Base-by-base conservation (phyloP, 1,140 invertebrate species). In the Megathymus violae region DNA sequence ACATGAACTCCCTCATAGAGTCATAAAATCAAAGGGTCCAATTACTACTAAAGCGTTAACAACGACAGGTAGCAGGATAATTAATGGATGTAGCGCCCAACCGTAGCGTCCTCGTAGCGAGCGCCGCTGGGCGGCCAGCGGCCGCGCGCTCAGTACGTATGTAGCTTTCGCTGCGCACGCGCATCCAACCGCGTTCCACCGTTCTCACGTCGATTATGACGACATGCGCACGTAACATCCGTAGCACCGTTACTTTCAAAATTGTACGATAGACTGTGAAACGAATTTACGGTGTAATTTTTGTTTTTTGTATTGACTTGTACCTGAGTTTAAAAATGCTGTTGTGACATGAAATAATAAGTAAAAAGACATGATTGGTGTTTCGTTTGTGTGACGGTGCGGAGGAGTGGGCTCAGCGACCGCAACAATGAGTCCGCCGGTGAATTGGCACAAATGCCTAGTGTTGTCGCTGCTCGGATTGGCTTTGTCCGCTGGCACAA, bases 401-500 rank as follows among this genome's bases (percentile, higher is more conserved):
- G 63, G 62, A 54, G 64, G 69, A 72, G 73, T 72, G 70, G 66
- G 51, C 54, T 61, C 59, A 62, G 67, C 71, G 65, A 71, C 76
- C 64, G 50, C 50, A 75, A 89, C 85, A 89, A 88, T 88, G 88
- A 84, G 74, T 72, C 68, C 71, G 78, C 79, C 82, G 74, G 74
- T 76, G 83, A 89, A 88, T 88, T 88, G 85, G 84, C 88, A 85
- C 82, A 88, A 88, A 88, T 90, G 88, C 83, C 80, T 88, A 80
- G 83, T 88, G 85, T 79, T 88, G 84, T 80, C 82, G 78, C 73
- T 89, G 80, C 76, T 89, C 78, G 88, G 86, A 89, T 89, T 91
- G 86, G 88, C 86, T 88, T 87, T 91, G 88, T 89, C 88, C 88
- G 88, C 81, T 79, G 81, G 78, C 69, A 82, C 86, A 91, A 89